phyloP scores from a whole-genome alignment of 35 echinoderm and acorn worm genomes.

The Amphiura filiformis region DNA sequence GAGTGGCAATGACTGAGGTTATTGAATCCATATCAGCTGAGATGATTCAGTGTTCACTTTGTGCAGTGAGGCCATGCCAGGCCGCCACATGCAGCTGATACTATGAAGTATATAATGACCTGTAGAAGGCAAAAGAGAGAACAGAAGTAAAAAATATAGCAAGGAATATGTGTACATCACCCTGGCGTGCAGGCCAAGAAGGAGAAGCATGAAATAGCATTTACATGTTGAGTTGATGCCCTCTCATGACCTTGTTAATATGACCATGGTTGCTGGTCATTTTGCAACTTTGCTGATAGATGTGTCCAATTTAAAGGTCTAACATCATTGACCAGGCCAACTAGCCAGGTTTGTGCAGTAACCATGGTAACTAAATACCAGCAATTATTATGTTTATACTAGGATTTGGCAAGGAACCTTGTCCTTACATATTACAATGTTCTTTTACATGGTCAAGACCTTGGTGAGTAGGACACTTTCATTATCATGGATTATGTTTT shows the following conservation, averaged over 20 bases:
- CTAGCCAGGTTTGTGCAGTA: too few species aligned
- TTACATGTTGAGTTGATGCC: neutral
- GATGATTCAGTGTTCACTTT: slow-evolving; percentile 2
- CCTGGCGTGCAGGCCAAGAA: neutral
- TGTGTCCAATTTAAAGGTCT: neutral
- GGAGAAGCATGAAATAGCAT: neutral
- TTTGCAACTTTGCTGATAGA: neutral
- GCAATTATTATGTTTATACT: too few species aligned
- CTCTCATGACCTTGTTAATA: neutral
- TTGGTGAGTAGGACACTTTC: too few species aligned
- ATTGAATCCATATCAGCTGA: too few species aligned
- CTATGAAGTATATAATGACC: slow-evolving; percentile 77
- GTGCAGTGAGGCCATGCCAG: slow-evolving; percentile 50
- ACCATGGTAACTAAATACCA: too few species aligned
- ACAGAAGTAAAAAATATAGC: neutral
- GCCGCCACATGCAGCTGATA: slow-evolving; percentile 71
- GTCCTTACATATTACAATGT: too few species aligned
- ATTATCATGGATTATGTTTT: too few species aligned
- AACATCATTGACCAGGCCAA: too few species aligned
- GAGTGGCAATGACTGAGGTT: too few species aligned
- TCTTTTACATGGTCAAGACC: too few species aligned
- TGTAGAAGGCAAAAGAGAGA: slow-evolving; percentile 27
- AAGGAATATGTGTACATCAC: neutral
- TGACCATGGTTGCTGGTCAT: neutral
- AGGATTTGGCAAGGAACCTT: too few species aligned